These are phyloP conservation scores for Otocyon megalotis DNA, from an alignment of 2,113 vertebrate genomes.

Conservation along the genomic window DNA sequence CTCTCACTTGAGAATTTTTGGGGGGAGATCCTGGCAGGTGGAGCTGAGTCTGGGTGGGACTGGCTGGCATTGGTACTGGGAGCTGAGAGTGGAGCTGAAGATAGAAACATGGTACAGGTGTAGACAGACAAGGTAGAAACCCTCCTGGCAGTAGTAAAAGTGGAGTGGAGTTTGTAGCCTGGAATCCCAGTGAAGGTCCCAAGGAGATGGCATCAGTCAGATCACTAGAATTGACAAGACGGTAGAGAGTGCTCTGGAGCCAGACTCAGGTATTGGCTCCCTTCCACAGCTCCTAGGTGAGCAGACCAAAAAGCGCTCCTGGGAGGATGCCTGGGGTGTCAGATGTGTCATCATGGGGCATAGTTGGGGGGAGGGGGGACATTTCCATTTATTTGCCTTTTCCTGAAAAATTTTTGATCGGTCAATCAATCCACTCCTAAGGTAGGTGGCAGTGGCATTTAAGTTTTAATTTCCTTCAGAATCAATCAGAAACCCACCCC, in stretches of 20 bases:
- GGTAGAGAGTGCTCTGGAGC: not conserved
- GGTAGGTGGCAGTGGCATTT: not conserved
- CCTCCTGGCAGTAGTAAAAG: not conserved
- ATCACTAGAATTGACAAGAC: not conserved
- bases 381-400: not conserved
- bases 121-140: not conserved
- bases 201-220: not conserved
- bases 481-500: fast-evolving
- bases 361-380: fast-evolving
- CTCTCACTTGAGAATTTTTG: not conserved
- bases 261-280: not conserved
- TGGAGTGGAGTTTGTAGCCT: not conserved
- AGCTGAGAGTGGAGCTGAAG: not conserved
- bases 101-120: not conserved
- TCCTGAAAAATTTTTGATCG: not conserved
- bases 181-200: not conserved
- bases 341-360: not conserved
- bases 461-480: not conserved
- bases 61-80: not conserved
- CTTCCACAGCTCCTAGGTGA: not conserved
- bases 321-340: not conserved
- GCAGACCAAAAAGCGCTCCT: not conserved
- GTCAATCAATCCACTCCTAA: not conserved
- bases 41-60: not conserved
- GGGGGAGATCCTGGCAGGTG: not conserved